A percentile compares a stretch with the other conserved stretches of the same genome.
phyloP scores from a whole-genome alignment of 2,113 vertebrate genomes.

The Phyllopteryx taeniolatus region DNA sequence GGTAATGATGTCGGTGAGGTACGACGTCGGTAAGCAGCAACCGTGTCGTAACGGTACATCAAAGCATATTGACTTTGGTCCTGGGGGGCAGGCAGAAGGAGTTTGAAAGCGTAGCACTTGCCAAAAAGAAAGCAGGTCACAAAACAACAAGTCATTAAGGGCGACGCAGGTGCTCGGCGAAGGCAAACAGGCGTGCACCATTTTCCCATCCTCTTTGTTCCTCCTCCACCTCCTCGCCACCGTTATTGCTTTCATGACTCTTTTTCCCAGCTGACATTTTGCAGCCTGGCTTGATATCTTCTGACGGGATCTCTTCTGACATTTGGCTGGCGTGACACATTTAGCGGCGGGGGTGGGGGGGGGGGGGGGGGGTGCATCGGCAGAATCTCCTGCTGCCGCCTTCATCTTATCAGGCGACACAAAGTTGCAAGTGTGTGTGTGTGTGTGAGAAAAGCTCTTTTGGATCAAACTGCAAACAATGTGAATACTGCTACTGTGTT shows the following conservation, averaged over 20 bases:
- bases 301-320: constrained; percentile 66
- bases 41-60: background rate
- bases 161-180: constrained; percentile 28
- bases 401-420: constrained; percentile 31
- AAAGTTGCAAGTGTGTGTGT: constrained; percentile 20
- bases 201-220: constrained; percentile 38
- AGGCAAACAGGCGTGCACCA: constrained; percentile 20
- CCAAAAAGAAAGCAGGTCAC: constrained; percentile 44
- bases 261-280: constrained; percentile 62
- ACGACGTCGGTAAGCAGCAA: background rate
- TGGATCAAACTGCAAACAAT: constrained; percentile 33
- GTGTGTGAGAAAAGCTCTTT: constrained; percentile 46
- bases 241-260: constrained; percentile 18
- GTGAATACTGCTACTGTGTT: constrained; percentile 4
- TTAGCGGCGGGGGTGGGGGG: constrained; percentile 28
- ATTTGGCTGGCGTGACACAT: constrained; percentile 61
- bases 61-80: constrained; percentile 14
- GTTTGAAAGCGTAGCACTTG: constrained; percentile 13
- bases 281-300: constrained; percentile 61
- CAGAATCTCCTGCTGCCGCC: constrained; percentile 13
- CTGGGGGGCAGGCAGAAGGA: background rate
- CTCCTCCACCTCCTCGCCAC: constrained; percentile 2
- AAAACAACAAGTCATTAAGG: constrained; percentile 21
- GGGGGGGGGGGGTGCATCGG: background rate
- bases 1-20: background rate